Conservation (phyloP, 2,888 invertebrate genomes). For the Oxytorus armatus region DNA sequence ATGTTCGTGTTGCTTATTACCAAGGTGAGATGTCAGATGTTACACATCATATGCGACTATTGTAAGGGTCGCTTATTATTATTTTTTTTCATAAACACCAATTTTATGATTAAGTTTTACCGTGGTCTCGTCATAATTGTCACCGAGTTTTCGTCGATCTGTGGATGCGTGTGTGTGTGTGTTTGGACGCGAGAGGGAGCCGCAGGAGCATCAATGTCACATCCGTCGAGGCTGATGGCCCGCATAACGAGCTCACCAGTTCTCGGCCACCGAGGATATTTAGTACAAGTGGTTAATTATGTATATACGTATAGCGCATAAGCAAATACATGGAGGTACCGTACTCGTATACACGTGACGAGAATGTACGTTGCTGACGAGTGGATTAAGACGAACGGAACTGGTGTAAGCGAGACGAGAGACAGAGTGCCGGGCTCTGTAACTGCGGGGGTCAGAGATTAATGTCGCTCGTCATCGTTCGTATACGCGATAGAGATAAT, state of each 20-base stretch:
- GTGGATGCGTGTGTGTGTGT: no score
- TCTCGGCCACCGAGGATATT: conserved; percentile 34
- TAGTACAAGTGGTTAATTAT: conserved; percentile 58
- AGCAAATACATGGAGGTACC: background rate
- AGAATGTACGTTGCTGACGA: conserved; percentile 15
- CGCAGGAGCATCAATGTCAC: conserved; percentile 33
- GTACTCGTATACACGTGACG: background rate
- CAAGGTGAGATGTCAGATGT: no score
- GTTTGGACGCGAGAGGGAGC: background rate
- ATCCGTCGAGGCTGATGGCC: conserved; percentile 56
- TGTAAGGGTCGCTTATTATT: no score
- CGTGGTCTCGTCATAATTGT: conserved; percentile 6
- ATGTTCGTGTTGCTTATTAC: no score
- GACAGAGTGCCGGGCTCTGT: conserved; percentile 48
- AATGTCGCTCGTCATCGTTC: conserved; percentile 47
- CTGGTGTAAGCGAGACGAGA: conserved; percentile 52
- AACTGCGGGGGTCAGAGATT: conserved; percentile 60
- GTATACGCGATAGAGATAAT: conserved; percentile 41
- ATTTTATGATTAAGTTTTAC: background rate
- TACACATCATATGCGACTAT: no score
- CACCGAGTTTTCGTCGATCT: no score
- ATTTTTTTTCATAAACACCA: background rate
- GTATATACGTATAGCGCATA: background rate
- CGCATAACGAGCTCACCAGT: conserved; percentile 49
- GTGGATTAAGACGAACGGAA: conserved; percentile 64